phyloP scores from a whole-genome alignment of 1,140 invertebrate species.

The Solenopsis invicta region DNA sequence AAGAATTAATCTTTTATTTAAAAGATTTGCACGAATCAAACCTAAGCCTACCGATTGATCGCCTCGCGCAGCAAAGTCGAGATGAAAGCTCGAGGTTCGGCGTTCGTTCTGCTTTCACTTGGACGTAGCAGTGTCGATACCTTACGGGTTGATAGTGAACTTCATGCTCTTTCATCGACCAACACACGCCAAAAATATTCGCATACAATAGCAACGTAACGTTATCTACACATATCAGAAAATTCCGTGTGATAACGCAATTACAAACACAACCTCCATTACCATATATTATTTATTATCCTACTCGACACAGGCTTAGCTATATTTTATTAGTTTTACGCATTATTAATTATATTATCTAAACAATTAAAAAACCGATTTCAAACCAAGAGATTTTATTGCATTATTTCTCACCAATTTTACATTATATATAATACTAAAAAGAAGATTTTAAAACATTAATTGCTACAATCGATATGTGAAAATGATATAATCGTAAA shows the following conservation, averaged over 20 bases:
- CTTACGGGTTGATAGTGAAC: slow-evolving; percentile 57
- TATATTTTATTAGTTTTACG: slow-evolving; percentile 13
- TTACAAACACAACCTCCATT: too few species aligned
- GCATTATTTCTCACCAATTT: background rate
- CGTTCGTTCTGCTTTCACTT: background rate
- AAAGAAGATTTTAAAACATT: background rate
- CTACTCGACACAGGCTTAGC: too few species aligned
- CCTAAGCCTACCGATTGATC: slow-evolving; percentile 36
- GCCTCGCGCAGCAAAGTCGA: slow-evolving; percentile 14
- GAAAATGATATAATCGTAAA: background rate
- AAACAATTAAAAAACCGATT: background rate
- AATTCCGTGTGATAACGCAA: background rate
- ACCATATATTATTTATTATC: background rate
- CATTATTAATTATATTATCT: background rate
- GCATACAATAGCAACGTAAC: background rate
- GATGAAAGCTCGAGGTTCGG: slow-evolving; percentile 31
- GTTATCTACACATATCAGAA: background rate
- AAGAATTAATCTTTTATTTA: background rate
- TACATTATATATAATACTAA: background rate
- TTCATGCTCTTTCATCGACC: slow-evolving; percentile 12
- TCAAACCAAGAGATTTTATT: background rate
- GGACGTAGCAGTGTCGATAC: slow-evolving; percentile 55
- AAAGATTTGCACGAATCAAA: background rate
- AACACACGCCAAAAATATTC: slow-evolving; percentile 1
- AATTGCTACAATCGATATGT: background rate